Evolutionary conservation across 2,113 vertebrate species (phyloP), one percentile per base, ranked within the genome.

Genomic region (Xiphias gladius): DNA sequence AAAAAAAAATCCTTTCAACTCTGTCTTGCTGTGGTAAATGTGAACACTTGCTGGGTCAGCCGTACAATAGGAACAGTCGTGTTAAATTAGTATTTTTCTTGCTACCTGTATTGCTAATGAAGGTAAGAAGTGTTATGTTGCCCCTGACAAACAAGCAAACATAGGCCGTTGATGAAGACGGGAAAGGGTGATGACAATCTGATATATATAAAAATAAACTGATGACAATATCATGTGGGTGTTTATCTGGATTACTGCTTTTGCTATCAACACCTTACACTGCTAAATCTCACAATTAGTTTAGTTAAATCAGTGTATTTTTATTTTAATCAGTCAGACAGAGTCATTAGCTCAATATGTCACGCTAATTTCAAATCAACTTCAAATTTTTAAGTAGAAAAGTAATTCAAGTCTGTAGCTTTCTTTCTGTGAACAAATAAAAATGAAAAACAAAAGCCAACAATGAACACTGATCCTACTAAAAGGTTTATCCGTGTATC

Each of bases 71-170:
- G 28, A 59, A 43, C 58, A 55, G 2, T 58, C 63, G 43, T 37
- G 65, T 32, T 58, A 59, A 59, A 80, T 67, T 20, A 41, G 28
- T 32, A 19, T 37, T 26, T 26, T 32, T 9, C 7, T 54, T 50
- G 41, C 22, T 63, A 14, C 43, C 52, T 70, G 52, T 30, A 65
- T 5, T 12, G 22, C 43, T 61, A 64, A 61, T 41, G 7, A 58
- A 58, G 76, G 54, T 76, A 32, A 77, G 69, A 1, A 55, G 64
- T 76, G 73, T 22, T 11, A 28, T 32, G 81, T 28, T n/a, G 28
- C 30, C 11, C 69, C 69, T 2, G 28, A 50, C 19, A 19, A 8
- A n/a, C 58, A 32, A 73, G 61, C 35, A 58, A 62, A 70, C 46
- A 57, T 1, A 78, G 48, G 52, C 52, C 66, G 32, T n/a, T 39